Conservation (phyloP, 2,113 vertebrate genomes). For the Scolopax mira region DNA sequence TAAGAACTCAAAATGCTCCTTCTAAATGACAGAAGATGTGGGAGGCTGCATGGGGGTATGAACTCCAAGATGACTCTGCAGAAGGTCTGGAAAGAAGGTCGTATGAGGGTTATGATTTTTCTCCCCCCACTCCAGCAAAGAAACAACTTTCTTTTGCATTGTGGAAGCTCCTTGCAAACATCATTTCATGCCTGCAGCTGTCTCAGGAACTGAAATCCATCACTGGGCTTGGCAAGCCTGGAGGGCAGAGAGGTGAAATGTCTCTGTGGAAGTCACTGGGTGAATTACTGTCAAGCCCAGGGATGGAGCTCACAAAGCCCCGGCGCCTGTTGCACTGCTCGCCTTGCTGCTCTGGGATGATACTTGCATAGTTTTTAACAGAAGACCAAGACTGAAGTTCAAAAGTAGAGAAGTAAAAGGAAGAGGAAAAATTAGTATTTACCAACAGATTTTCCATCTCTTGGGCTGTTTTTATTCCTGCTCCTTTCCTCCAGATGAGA, state of each 20-base stretch:
- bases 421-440: background rate
- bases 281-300: background rate
- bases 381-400: background rate
- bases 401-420: background rate
- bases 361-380: background rate
- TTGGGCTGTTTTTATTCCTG: background rate
- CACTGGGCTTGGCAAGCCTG: background rate
- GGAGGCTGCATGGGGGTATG: background rate
- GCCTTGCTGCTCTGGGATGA: background rate
- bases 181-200: background rate
- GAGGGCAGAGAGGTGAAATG: background rate
- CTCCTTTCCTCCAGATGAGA: background rate
- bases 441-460: background rate
- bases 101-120: background rate
- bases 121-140: background rate
- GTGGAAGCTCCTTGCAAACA: background rate
- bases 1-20: background rate
- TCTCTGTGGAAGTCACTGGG: background rate
- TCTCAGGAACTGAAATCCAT: background rate
- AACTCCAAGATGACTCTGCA: background rate
- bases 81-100: background rate
- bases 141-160: background rate
- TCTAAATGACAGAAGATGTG: background rate
- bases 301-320: background rate
- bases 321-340: fast-evolving